phyloP scores from a whole-genome alignment of 2,888 invertebrate genomes.

The Acanthosepion lycidas region DNA sequence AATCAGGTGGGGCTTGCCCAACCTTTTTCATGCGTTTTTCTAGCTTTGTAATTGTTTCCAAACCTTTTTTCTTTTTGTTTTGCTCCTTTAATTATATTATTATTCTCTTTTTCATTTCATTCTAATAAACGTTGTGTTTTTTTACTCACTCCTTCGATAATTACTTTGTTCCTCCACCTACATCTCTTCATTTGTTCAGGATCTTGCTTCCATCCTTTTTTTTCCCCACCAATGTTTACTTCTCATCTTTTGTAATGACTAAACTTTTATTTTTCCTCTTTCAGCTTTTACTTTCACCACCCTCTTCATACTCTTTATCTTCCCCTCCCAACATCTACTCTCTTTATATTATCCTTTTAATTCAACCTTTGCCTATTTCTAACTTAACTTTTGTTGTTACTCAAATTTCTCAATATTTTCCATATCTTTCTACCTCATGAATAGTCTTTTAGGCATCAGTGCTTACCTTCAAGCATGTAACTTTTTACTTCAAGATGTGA shows the following conservation, averaged over 20 bases:
- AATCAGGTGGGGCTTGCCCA: background rate
- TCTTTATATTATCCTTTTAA: too few relatives aligned
- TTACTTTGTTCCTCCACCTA: background rate
- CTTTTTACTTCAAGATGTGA: background rate
- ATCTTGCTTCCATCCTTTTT: background rate
- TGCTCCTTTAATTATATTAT: background rate
- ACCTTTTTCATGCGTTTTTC: background rate
- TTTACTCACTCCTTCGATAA: background rate
- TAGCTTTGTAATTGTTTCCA: too few relatives aligned
- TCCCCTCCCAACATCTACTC: too few relatives aligned
- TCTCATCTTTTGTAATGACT: too few relatives aligned
- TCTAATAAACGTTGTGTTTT: background rate
- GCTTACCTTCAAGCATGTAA: background rate
- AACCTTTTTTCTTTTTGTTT: background rate
- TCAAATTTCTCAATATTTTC: background rate
- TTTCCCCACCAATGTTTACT: too few relatives aligned
- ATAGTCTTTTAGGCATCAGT: too few relatives aligned
- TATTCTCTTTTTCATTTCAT: background rate
- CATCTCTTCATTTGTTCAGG: background rate
- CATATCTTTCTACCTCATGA: background rate
- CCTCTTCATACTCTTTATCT: too few relatives aligned
- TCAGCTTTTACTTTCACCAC: too few relatives aligned
- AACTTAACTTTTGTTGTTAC: background rate
- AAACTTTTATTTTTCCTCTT: too few relatives aligned
- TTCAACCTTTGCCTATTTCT: background rate